Evolutionary conservation across 2,888 invertebrate genomes (phyloP).

Genomic region (Tetragnatha montana): DNA sequence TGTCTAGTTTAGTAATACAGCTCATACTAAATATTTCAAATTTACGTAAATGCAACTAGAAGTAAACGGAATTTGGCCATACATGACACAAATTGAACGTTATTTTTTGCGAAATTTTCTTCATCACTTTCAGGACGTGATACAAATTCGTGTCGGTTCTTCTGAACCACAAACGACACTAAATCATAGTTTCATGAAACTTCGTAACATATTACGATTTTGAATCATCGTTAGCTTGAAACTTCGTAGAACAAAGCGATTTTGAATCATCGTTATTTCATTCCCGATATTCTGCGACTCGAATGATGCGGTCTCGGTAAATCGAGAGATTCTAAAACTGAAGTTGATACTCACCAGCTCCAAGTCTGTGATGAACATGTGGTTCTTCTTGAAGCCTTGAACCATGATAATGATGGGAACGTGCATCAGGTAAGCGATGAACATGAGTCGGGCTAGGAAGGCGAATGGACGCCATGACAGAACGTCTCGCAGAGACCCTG

Average conservation of each 20-base stretch:
- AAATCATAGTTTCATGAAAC: background rate
- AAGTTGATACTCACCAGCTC: conserved; percentile 47
- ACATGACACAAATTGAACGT: too few relatives aligned
- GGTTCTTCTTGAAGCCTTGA: conserved; percentile 41
- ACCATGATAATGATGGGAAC: conserved; percentile 63
- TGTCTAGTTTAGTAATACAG: too few relatives aligned
- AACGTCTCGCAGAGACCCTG: conserved; percentile 24
- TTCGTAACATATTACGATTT: too few relatives aligned
- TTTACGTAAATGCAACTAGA: too few relatives aligned
- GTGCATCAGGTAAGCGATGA: conserved; percentile 61
- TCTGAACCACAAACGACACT: background rate
- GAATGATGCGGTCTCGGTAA: background rate
- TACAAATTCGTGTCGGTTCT: background rate
- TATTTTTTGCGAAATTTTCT: background rate
- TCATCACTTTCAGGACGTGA: too few relatives aligned
- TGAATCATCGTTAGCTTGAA: too few relatives aligned
- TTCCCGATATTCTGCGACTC: background rate
- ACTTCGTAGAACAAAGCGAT: too few relatives aligned
- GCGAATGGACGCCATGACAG: conserved; percentile 54
- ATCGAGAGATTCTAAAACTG: background rate
- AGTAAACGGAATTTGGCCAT: too few relatives aligned
- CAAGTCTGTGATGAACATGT: conserved; percentile 49
- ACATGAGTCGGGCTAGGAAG: conserved; percentile 37
- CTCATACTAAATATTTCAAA: too few relatives aligned
- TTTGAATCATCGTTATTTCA: background rate